Evolutionary conservation across 2,888 invertebrate species (phyloP).

Genomic region (Plebejus argus): DNA sequence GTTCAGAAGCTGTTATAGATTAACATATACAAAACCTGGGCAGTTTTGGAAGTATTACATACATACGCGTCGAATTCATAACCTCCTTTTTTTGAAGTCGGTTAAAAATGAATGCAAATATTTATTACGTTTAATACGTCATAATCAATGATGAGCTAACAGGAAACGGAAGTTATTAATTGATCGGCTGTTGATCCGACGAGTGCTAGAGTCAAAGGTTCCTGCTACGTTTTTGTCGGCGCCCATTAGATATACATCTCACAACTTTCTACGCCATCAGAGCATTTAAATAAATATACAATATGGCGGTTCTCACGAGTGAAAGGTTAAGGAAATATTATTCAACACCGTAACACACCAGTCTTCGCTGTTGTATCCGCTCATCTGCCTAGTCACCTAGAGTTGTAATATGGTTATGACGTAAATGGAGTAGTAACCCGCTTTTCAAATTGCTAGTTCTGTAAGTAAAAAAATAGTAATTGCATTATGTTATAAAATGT

Average conservation of each 20-base stretch:
- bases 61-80: no score
- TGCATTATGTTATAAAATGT: no score
- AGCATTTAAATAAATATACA: conserved; percentile 31
- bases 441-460: no score
- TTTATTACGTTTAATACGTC: not conserved
- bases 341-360: conserved; percentile 2
- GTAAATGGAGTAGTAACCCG: no score
- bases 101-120: not conserved
- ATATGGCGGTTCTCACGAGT: conserved; percentile 36
- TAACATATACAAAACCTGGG: no score
- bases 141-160: not conserved
- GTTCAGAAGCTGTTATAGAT: no score
- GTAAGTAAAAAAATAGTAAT: no score
- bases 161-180: not conserved
- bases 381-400: no score
- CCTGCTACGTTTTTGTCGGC: conserved; percentile 12
- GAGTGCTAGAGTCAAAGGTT: conserved; percentile 4
- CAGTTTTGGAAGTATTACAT: no score
- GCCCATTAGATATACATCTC: conserved; percentile 10
- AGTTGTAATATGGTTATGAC: no score
- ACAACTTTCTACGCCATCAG: conserved; percentile 25
- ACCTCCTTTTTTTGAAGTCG: no score
- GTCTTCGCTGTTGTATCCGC: not conserved
- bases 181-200: not conserved
- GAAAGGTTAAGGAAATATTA: conserved; percentile 43